These are phyloP conservation scores for Allolobophora icterica DNA, from an alignment of 2,888 invertebrate species.

Conservation along the genomic window DNA sequence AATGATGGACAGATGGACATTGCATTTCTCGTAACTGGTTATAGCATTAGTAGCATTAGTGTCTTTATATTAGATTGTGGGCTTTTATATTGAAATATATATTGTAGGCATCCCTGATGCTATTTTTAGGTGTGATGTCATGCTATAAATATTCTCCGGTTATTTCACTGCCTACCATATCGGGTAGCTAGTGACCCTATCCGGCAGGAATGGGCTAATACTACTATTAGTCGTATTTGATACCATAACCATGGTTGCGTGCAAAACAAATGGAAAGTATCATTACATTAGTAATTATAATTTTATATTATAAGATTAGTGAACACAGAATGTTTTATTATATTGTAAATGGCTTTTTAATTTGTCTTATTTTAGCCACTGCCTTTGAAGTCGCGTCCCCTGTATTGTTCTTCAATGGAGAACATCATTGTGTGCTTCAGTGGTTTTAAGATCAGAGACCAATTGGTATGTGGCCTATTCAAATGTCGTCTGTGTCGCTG, in stretches of 20 bases:
- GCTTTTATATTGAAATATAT: too few species aligned
- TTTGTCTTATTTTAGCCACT: conserved; percentile 27
- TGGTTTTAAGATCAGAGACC: conserved; percentile 86
- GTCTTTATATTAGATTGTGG: too few species aligned
- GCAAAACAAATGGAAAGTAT: not conserved
- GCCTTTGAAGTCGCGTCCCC: conserved; percentile 71
- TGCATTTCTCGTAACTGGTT: too few species aligned
- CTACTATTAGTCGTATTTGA: not conserved
- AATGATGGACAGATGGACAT: too few species aligned
- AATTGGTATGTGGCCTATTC: conserved; percentile 74
- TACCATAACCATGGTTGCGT: not conserved
- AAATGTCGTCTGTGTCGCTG: not conserved
- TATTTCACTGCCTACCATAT: too few species aligned
- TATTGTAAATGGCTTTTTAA: not conserved
- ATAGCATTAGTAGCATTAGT: too few species aligned
- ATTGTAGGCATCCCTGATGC: too few species aligned
- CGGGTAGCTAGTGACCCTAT: too few species aligned
- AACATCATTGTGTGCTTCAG: conserved; percentile 89
- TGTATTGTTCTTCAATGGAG: conserved; percentile 86
- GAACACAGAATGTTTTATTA: not conserved
- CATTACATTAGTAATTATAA: not conserved
- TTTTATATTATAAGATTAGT: too few species aligned
- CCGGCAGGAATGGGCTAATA: too few species aligned
- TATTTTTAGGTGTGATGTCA: too few species aligned
- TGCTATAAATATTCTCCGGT: too few species aligned